These are phyloP conservation scores for Aurelia coerulea DNA, from an alignment of 30 jellyfish, hydroid and myxozoan genomes.

Conservation along the genomic window DNA sequence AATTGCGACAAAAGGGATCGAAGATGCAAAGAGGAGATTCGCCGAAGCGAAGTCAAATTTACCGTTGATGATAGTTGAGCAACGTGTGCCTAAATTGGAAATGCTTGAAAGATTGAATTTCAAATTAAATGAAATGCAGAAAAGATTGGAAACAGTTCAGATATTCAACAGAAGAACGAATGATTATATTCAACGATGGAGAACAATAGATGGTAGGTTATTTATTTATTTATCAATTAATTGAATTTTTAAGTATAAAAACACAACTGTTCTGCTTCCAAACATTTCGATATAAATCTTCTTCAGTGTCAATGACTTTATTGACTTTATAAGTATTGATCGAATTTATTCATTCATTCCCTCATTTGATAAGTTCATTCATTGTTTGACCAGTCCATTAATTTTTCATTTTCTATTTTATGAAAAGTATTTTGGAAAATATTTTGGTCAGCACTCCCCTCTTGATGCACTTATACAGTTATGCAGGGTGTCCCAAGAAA, in stretches of 20 bases:
- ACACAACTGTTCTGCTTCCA: too few relatives aligned
- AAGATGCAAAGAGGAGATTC: constrained; percentile 38
- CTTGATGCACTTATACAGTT: too few relatives aligned
- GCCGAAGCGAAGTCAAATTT: constrained; percentile 45
- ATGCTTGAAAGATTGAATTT: constrained; percentile 8
- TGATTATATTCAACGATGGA: constrained; percentile 52
- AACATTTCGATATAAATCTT: too few relatives aligned
- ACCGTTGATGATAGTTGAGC: constrained; percentile 63
- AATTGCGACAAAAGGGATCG: constrained; percentile 21
- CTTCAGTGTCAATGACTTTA: too few relatives aligned
- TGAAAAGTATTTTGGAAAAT: too few relatives aligned
- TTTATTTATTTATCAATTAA: neutral
- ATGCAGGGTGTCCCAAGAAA: too few relatives aligned
- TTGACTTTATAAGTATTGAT: too few relatives aligned
- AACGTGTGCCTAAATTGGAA: constrained; percentile 55
- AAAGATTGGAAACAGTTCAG: constrained; percentile 36
- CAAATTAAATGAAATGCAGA: constrained; percentile 30
- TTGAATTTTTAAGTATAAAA: neutral
- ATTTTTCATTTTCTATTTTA: too few relatives aligned
- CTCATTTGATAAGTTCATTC: too few relatives aligned
- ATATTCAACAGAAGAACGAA: constrained; percentile 20
- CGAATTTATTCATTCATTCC: too few relatives aligned
- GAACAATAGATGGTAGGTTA: constrained; percentile 50
- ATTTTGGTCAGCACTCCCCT: too few relatives aligned
- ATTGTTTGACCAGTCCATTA: too few relatives aligned